Conservation (phyloP, 2,888 invertebrate species). For the Anagyrus pseudococci region DNA sequence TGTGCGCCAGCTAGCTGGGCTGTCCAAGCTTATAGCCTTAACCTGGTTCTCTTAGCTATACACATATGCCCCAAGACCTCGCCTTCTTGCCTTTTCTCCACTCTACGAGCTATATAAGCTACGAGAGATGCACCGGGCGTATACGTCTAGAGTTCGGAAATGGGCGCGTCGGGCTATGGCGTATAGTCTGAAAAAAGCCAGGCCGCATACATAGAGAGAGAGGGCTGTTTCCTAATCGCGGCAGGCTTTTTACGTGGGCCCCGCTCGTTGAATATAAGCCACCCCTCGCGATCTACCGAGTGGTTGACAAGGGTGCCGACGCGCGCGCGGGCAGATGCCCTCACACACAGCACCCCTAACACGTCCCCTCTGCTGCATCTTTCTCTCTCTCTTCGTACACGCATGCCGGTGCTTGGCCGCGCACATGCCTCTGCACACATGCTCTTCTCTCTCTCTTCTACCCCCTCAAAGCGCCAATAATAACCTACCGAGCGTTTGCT, state of each 20-base stretch:
- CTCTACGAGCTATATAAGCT: too few species aligned
- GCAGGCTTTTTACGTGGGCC: neutral
- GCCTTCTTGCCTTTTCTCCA: slow-evolving; percentile 30
- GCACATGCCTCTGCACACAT: slow-evolving; percentile 24
- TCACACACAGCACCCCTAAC: slow-evolving; percentile 41
- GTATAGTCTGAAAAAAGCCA: too few species aligned
- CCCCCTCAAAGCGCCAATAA: slow-evolving; percentile 57
- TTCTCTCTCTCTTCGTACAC: neutral
- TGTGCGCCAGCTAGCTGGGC: neutral
- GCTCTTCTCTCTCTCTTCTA: slow-evolving; percentile 29
- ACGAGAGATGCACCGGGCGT: slow-evolving; percentile 14
- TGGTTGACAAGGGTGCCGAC: slow-evolving; percentile 31
- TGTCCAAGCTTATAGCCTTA: too few species aligned
- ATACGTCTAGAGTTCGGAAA: slow-evolving; percentile 11
- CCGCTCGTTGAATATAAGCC: neutral
- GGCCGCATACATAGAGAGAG: too few species aligned
- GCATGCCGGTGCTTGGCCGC: slow-evolving; percentile 15
- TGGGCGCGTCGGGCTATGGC: too few species aligned
- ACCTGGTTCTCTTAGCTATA: too few species aligned
- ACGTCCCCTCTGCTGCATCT: slow-evolving; percentile 23
- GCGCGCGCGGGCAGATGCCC: slow-evolving; percentile 52
- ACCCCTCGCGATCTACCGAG: neutral
- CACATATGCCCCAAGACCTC: slow-evolving; percentile 24
- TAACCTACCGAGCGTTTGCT: slow-evolving; percentile 50
- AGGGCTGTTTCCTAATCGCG: neutral